Evolutionary conservation across 2,888 invertebrate genomes (phyloP), one percentile per base, ranked within the genome.

Genomic region (Deladenus siricidicola): DNA sequence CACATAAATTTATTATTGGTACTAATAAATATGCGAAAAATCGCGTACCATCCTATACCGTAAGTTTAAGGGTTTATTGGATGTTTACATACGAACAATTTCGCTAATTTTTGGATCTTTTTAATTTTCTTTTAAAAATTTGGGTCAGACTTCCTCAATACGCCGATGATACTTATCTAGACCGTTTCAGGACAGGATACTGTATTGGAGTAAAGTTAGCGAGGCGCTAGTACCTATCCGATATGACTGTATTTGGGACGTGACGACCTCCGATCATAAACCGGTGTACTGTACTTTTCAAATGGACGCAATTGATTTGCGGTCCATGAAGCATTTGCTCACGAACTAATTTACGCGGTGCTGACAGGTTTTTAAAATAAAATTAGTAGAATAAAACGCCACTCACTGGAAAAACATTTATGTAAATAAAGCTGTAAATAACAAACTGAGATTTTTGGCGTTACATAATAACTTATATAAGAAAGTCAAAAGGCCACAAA

Each of bases 1-100:
- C 73, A 14, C 70, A 75, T 60, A 75, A 75, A 51, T 75, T 70
- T 43, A 55, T 66, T n/a, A 47, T 63, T 3, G 70, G 66, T 44
- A 65, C 65, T 4, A 65, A 69, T 47, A 48, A 52, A 8, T 75
- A 75, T 49, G 64, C 62, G n/a, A 34, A 56, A 17, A 64, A 68
- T n/a, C 52, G 72, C 21, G 66, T 72, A 39, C 75, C 75, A 17
- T 73, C 75, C 0, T 75, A 70, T 47, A 75, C 75, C 29, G 74
- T 73, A 55, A 21, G 56, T 52, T 26, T 34, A 6, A 14, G 6
- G 8, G 39, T 34, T 34, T 34, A 34, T 34, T 34, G 39, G 39
- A 14, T 14, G 39, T 14, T 10, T 10, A 14, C 39, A 34, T 10
- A 34, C 6, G 14, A 34, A 34, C 6, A 34, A 34, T 10, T 34